Base-by-base conservation (phyloP, 92 coral and sea anemone genomes). In the Paragorgia papillata region DNA sequence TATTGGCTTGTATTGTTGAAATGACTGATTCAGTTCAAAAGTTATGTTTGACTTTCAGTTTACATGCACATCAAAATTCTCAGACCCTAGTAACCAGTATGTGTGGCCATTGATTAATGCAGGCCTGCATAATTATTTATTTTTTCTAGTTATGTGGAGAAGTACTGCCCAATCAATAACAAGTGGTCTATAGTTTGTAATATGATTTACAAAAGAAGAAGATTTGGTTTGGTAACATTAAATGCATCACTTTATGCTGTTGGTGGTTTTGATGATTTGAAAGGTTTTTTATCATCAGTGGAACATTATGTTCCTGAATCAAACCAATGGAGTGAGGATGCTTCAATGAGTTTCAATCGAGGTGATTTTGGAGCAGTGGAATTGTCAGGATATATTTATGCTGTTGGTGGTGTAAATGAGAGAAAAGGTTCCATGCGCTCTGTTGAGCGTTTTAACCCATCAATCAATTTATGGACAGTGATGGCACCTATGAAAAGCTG, bases 341-440 rank as follows among this genome's bases (percentile, higher is more conserved):
- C 90, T 19, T 85, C 89, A 14, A 95, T 95, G 99, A 82, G 81
- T 13, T 84, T 87, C 62, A 84, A 91, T 40, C 83, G 99, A 2
- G 88, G 92, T 25, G 99, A 95, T 84, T 95, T 95, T 79, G 95
- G 97, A 53, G 97, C 92, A 1, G 94, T 90, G 0, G 82, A 88
- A 24, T 58, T 95, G 46, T 91, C 97, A 1, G 97, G 96, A 13
- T 95, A 70, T 48, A 85, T 95, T 59, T 95, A 86, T 64, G 99
- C 99, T 0, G 97, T 95, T 19, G 99, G 99, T 6, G 99, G 99
- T 0, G 99, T 96, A 0, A 95, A 95, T 70, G 99, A 96, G 12
- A 91, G 85, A n/a, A 67, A 88, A 43, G 99, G 99, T 3, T 95
- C 99, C 0, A 49, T 95, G 43, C 85, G 83, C 74, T 86, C 95